Base-by-base conservation (phyloP, 2,797 vertebrate species). In the Craterocephalus amniculus region DNA sequence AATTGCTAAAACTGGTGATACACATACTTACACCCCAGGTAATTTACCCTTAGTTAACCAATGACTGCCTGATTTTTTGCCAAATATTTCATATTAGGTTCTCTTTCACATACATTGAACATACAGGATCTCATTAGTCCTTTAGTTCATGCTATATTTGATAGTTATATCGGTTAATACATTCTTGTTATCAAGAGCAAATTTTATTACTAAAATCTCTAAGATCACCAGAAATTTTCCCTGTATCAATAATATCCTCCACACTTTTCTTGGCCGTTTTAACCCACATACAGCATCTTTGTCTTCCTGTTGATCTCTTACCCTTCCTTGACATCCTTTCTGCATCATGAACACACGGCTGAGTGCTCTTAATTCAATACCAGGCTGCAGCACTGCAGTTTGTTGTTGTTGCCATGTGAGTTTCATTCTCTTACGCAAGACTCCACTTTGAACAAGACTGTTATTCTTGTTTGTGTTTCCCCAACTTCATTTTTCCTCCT, bases 381-480 rank as follows among this genome's bases (percentile, higher is more conserved):
- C n/a, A 45, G 32, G 36, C 29, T 58, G 59, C 60, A 67, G 38
- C 14, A 14, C 58, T 34, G 22, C 62, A 65, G 55, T 80, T 43
- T 76, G 63, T 67, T 78, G 59, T 65, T 58, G 55, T 56, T n/a
- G 45, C 45, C 36, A 58, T 63, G 70, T 58, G 34, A 65, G 57
- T 34, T 72, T 63, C 34, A 34, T 64, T 67, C 32, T 51, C 11
- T 49, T 35, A 31, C 32, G 60, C 43, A 45, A 34, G 67, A 62
- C 58, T 49, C 63, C 34, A 27, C 8, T 43, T 29, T 54, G 24
- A 54, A 27, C 26, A 54, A 26, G 13, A 54, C 56, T 36, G 29
- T 48, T n/a, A 14, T 56, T 60, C 48, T 58, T 14, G 26, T 10
- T 66, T 48, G 20, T 48, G 45, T 22, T 10, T 48, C 45, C 32